Evolutionary conservation across 2,113 vertebrate genomes (phyloP).

Genomic region (Oplegnathus fasciatus): DNA sequence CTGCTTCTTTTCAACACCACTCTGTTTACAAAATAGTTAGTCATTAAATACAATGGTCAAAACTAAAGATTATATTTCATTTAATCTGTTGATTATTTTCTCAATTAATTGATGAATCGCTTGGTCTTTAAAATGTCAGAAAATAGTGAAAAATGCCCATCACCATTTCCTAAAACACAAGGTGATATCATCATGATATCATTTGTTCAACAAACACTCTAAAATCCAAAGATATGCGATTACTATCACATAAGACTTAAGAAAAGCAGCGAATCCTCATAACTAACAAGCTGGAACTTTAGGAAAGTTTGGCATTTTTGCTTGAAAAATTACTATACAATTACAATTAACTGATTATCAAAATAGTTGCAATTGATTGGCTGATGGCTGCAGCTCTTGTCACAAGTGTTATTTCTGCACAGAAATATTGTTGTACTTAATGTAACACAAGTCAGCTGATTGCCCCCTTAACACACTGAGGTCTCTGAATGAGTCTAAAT

Average conservation of each 20-base stretch:
- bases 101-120: neutral
- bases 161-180: neutral
- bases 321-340: neutral
- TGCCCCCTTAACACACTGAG: no score
- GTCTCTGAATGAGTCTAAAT: neutral
- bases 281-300: neutral
- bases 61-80: neutral
- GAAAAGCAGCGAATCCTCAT: neutral
- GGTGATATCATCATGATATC: neutral
- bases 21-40: neutral
- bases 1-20: neutral
- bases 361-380: neutral
- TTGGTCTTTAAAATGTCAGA: neutral
- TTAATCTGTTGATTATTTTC: neutral
- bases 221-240: neutral
- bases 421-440: neutral
- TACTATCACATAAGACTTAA: neutral
- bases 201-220: neutral
- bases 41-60: neutral
- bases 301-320: neutral
- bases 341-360: neutral
- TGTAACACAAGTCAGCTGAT: neutral
- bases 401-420: neutral
- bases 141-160: neutral
- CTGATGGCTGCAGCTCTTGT: neutral